Base-by-base conservation (phyloP, 2,113 vertebrate species). In the Ceratotherium simum region DNA sequence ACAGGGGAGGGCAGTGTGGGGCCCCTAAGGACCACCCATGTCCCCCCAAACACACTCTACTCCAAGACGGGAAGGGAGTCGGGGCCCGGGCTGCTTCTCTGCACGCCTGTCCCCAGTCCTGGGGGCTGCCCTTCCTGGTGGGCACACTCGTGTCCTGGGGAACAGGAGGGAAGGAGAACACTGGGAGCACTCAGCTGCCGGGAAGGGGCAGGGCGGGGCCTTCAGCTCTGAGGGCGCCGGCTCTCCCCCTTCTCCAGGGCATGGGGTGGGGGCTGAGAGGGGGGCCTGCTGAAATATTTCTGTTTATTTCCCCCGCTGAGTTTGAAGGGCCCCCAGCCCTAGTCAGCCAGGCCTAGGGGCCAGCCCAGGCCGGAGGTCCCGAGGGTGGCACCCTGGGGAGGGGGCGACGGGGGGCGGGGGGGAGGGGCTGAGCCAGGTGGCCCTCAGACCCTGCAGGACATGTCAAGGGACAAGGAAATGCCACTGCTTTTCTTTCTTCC, bases 391-490 rank as follows among this genome's bases (percentile, higher is more conserved):
- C 69, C 64, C 60, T 6, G 25, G 84, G 62, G n/a, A 42, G 8
- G 16, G 2, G 33, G 6, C 0, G 0, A 25, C 5, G 39, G 31
- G 0, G 7, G 27, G 25, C 0, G 39, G 33, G 0, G 7, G 29
- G 27, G 0, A 4, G 39, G 33, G 39, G 48, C 65, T n/a, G 27
- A n/a, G 33, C 33, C 14, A 10, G 42, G 70, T 4, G 39, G 33
- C 8, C 82, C 14, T 17, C 60, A 46, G 84, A 75, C 42, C 76
- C 82, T 17, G 7, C 33, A 75, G 86, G 42, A 42, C 16, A 8
- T 4, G 23, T 14, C 36, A 3, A 27, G 54, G 17, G 51, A 46
- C n/a, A 5, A 90, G 65, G 56, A 75, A 6, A 60, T 5, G 9
- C 27, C 27, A 13, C 46, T 3, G 31, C 46, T n/a, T 8, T 7